phyloP scores from a whole-genome alignment of 2,888 invertebrate genomes.

The Apotomis turbidana region DNA sequence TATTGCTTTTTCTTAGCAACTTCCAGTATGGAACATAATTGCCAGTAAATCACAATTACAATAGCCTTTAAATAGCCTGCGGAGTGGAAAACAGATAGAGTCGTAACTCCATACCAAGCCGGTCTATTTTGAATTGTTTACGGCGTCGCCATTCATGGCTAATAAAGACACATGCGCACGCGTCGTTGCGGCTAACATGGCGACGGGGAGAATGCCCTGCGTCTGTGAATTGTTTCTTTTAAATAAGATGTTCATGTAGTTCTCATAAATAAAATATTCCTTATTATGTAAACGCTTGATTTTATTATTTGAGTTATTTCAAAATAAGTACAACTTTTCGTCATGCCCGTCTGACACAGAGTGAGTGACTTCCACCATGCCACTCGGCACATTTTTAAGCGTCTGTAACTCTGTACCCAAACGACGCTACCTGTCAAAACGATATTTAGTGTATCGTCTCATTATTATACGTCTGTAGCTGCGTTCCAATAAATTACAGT shows the following conservation, averaged over 20 bases:
- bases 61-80: constrained; percentile 23
- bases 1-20: neutral
- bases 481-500: too few species aligned
- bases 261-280: too few species aligned
- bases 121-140: constrained; percentile 75
- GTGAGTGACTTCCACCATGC: too few species aligned
- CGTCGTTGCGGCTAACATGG: constrained; percentile 58
- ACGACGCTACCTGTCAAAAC: too few species aligned
- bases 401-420: too few species aligned
- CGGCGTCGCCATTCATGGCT: constrained; percentile 67
- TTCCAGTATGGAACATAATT: constrained; percentile 2
- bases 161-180: constrained; percentile 62
- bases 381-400: too few species aligned
- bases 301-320: too few species aligned
- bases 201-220: constrained; percentile 63
- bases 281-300: too few species aligned
- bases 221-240: constrained; percentile 45
- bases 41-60: constrained; percentile 34
- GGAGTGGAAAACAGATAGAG: constrained; percentile 40
- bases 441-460: too few species aligned
- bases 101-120: constrained; percentile 42
- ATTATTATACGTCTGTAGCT: too few species aligned
- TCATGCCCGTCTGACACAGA: too few species aligned
- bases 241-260: constrained; percentile 7
- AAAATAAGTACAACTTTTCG: too few species aligned